Percentiles rank a stretch among this genome's conserved stretches.
phyloP scores from a whole-genome alignment of 2,888 invertebrate species.

The Aphodius sticticus region DNA sequence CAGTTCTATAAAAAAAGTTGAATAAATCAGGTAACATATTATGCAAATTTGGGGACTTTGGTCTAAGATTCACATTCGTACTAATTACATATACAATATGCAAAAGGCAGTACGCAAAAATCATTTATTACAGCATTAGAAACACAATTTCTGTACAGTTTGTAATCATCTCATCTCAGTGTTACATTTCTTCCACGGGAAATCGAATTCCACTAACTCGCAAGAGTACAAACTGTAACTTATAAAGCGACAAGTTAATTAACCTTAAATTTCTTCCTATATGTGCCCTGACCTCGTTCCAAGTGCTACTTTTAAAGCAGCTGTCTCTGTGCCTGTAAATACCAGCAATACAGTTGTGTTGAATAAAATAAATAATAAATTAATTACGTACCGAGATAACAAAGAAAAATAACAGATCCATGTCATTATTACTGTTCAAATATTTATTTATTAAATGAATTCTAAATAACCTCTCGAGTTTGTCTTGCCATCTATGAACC shows the following conservation, averaged over 20 bases:
- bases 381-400: background rate
- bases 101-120: no score
- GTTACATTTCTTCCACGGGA: conserved; percentile 7
- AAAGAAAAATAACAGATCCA: background rate
- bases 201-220: conserved; percentile 15
- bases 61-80: no score
- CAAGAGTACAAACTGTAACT: conserved; percentile 12
- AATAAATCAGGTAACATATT: no score
- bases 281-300: conserved; percentile 8
- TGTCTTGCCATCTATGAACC: background rate
- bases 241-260: conserved; percentile 25
- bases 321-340: no score
- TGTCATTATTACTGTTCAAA: background rate
- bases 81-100: no score
- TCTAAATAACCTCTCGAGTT: background rate
- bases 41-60: no score
- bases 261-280: conserved; percentile 22
- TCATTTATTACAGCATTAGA: no score
- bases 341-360: background rate
- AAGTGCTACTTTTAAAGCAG: background rate
- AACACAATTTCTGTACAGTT: no score
- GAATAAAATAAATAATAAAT: background rate
- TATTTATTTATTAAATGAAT: background rate
- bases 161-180: no score
- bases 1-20: no score